Conservation (phyloP, 1,140 invertebrate genomes). For the Lineus longissimus region DNA sequence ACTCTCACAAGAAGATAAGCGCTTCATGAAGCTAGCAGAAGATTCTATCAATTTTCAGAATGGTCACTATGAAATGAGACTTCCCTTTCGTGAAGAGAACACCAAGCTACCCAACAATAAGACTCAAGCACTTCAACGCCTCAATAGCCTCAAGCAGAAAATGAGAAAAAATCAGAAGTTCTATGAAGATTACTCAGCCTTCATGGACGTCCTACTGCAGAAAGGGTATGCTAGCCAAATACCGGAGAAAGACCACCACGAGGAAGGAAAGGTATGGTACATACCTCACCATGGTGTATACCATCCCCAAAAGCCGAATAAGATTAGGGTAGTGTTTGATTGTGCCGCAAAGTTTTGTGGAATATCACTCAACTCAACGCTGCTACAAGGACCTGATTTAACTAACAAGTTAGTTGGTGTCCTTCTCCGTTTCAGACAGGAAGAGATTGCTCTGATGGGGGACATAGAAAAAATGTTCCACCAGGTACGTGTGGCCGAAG, state of each 20-base stretch:
- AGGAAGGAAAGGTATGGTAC: constrained; percentile 15
- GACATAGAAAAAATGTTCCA: constrained; percentile 21
- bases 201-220: constrained; percentile 14
- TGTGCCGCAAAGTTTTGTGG: constrained; percentile 16
- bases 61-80: constrained; percentile 12
- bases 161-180: constrained; percentile 14
- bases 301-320: constrained; percentile 21
- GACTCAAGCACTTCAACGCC: constrained; percentile 6
- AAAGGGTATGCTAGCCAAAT: constrained; percentile 15
- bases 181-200: constrained; percentile 14
- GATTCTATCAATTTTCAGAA: constrained; percentile 12
- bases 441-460: constrained; percentile 6
- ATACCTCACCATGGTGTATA: constrained; percentile 25
- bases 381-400: constrained; percentile 21
- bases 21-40: constrained; percentile 10
- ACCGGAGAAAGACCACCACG: neutral
- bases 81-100: constrained; percentile 10
- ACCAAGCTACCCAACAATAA: constrained; percentile 11
- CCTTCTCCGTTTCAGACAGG: constrained; percentile 16
- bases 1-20: constrained; percentile 14
- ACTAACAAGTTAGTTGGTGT: constrained; percentile 21
- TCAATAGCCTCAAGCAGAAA: constrained; percentile 12
- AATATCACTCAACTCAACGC: neutral
- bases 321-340: constrained; percentile 27
- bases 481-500: constrained; percentile 5